Base-by-base conservation (phyloP, 2,888 invertebrate genomes). In the Plagiodera versicolora region DNA sequence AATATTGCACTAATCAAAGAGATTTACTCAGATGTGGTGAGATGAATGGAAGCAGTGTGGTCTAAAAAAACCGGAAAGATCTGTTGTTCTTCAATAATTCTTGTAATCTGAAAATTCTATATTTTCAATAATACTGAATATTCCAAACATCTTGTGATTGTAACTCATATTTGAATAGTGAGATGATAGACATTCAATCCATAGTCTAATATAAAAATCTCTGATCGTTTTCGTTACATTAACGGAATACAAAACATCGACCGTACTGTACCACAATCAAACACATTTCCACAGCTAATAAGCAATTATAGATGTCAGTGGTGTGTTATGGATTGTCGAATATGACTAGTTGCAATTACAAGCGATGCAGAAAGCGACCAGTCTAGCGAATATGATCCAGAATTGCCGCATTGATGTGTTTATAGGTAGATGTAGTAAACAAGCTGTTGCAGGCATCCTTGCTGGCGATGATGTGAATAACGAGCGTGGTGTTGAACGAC, bases 361-460 rank as follows among this genome's bases (percentile, higher is more conserved):
- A 67, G 54, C 71, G 70, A 71, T 72, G 72, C 71, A 69, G 72
- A 67, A 70, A 70, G 69, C 64, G 67, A 65, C 62, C 72, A 67
- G 68, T 73, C 65, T 72, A 71, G 68, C 71, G 74, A 68, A 69
- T 67, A 67, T 69, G 69, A 73, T 72, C 71, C 68, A 71, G 68
- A 72, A 72, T 71, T 72, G 71, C 69, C 66, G 66, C 69, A 72
- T 69, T 72, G 72, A 72, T 70, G 70, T 69, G 70, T 19, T 70
- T 69, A 70, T 70, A 72, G 72, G 70, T 74, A 74, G 74, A 73
- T 73, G 72, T 70, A 67, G 70, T 72, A 77, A 77, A 78, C 77
- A 77, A 76, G 77, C 77, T 76, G 77, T 76, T 77, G 76, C 77
- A 77, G 44, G 8, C 32, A 51, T 30, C 32, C 51, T 20, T 19